Base-by-base conservation (phyloP, 2,888 invertebrate genomes). In the Petrolisthes manimaculis region DNA sequence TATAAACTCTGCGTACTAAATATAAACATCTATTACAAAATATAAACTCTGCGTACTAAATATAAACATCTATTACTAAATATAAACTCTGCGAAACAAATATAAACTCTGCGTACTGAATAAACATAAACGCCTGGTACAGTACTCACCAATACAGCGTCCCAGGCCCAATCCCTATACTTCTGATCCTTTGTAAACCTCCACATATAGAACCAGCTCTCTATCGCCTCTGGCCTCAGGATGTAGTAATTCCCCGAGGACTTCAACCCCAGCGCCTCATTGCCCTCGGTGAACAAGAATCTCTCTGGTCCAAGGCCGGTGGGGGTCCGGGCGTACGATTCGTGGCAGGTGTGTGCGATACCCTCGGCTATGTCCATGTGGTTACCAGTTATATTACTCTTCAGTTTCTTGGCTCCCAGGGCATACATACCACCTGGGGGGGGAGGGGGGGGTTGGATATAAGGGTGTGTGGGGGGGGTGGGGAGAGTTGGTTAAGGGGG, bases 131-230 rank as follows among this genome's bases (percentile, higher is more conserved):
- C n/a, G n/a, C n/a, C n/a, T n/a, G n/a, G n/a, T n/a, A n/a, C n/a
- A n/a, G n/a, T n/a, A n/a, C 92, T 92, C 92, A 96, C 96, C 95
- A 96, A 95, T 3, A 97, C 97, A 9, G 97, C 98, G 92, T 98
- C 97, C 99, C 99, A 99, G n/a, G 97, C 99, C 99, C 99, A 99
- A 92, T 99, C 97, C 91, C 99, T 95, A 94, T 99, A 99, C 93
- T 97, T 98, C 92, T 96, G 96, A 93, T 99, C 97, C 93, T 98
- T 97, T 91, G 99, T 99, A 91, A 98, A 94, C 91, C 99, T 95
- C 97, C 98, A 99, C 95, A 99, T 94, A 92, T 98, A 96, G 94
- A 99, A 99, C 94, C 99, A 99, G 91, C 97, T 97, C 94, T 99
- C 99, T 86, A 95, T 95, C 6, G 98, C 98, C 95, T 99, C 99